Base-by-base conservation (phyloP, 2,113 vertebrate genomes). In the Nerophis lumbriciformis region DNA sequence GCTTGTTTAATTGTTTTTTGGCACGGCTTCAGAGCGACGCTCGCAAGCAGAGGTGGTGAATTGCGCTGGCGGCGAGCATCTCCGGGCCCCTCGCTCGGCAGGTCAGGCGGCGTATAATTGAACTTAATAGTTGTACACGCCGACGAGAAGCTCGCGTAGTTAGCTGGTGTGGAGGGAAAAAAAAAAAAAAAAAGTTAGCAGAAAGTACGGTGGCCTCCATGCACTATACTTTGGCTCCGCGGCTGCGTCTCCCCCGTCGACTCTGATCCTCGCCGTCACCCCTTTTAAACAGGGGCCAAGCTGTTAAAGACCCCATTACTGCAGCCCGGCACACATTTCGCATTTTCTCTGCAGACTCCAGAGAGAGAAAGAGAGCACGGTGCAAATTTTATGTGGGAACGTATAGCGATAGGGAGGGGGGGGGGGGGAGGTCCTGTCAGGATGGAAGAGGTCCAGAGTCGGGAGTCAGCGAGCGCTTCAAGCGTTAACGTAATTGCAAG, bases 401-500 rank as follows among this genome's bases (percentile, higher is more conserved):
- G 77, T 81, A 78, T 74, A 7, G 85, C 71, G 69, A 80, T 76
- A 51, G 56, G 63, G 66, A 45, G 15, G 68, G 77, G 80, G 61
- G 82, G 74, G 68, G 58, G 76, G 57, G 76, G 82, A 63, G 72
- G 75, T 69, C 77, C 74, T 74, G 79, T 79, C 92, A 90, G 92
- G 92, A 91, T 92, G 90, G 91, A 92, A 57, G 44, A 89, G 89
- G 92, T 90, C 91, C 93, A 91, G 92, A 94, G 92, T 92, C 89
- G 87, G 83, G 90, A 94, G 93, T 93, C 92, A 94, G 93, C 90
- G 78, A 94, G 93, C 91, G 93, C 95, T 94, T 96, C 93, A 94
- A 97, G 94, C 94, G 93, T 96, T 95, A 97, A 96, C 93, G 91
- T 95, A 95, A 97, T 94, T 95, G 94, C 92, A 96, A 95, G 95